Evolutionary conservation across 2,797 vertebrate genomes (phyloP).

Genomic region (Syngnathus acus): DNA sequence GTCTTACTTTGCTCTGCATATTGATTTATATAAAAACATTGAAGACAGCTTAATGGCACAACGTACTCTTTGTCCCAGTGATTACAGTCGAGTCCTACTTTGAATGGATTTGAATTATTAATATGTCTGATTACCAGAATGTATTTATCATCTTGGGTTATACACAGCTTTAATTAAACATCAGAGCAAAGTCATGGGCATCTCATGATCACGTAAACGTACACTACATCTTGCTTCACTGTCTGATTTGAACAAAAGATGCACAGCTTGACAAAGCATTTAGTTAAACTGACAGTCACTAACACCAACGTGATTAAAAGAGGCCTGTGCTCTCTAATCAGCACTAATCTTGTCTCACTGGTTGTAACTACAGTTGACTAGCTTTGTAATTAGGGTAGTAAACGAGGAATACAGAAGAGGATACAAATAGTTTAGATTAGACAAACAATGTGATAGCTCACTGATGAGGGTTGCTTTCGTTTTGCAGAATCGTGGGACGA

Average conservation of each 20-base stretch:
- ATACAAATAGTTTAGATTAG: background rate
- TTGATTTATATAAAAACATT: background rate
- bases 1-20: background rate
- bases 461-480: constrained; percentile 2
- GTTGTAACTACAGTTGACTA: background rate
- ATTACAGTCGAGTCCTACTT: background rate
- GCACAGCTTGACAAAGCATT: background rate
- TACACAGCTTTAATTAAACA: background rate
- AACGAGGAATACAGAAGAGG: background rate
- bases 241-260: background rate
- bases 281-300: background rate
- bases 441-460: background rate
- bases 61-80: background rate
- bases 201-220: background rate
- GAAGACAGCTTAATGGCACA: background rate
- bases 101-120: background rate
- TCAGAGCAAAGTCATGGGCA: background rate
- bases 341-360: background rate
- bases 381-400: background rate
- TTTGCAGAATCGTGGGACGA: constrained; percentile 83
- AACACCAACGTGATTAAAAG: background rate
- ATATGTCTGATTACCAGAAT: background rate
- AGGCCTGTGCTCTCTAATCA: background rate
- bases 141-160: background rate
- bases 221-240: background rate